phyloP scores from a whole-genome alignment of 2,888 invertebrate genomes.

The Netelia fuscicornis region DNA sequence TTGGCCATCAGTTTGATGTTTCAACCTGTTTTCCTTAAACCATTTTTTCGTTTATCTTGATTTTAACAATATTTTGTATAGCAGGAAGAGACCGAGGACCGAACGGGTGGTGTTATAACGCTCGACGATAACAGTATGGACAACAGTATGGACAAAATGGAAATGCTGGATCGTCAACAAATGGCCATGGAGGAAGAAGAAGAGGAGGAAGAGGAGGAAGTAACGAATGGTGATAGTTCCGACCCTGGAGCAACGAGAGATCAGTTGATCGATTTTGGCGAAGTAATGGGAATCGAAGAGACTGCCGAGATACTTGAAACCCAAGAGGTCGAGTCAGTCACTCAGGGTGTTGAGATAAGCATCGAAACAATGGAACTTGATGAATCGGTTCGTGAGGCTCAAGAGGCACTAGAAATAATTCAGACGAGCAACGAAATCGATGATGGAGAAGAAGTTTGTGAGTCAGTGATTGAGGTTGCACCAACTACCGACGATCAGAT shows the following conservation, averaged over 20 bases:
- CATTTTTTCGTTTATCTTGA: constrained; percentile 6
- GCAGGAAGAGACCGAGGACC: constrained; percentile 63
- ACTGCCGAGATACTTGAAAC: constrained; percentile 66
- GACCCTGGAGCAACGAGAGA: constrained; percentile 70
- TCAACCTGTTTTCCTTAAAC: not conserved
- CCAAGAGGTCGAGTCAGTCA: constrained; percentile 57
- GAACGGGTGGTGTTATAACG: constrained; percentile 64
- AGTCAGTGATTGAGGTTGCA: constrained; percentile 65
- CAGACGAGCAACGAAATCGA: constrained; percentile 58
- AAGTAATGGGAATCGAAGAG: constrained; percentile 73
- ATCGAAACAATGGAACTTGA: constrained; percentile 71
- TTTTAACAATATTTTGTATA: not conserved
- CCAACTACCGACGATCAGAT: constrained; percentile 34
- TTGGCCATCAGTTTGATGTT: not conserved
- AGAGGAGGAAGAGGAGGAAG: constrained; percentile 70
- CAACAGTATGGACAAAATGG: constrained; percentile 74
- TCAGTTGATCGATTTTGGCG: constrained; percentile 62
- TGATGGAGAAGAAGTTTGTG: constrained; percentile 80
- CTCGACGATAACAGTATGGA: constrained; percentile 72
- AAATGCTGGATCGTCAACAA: constrained; percentile 70
- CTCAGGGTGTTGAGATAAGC: constrained; percentile 15
- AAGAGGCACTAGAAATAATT: constrained; percentile 79
- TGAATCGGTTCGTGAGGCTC: constrained; percentile 74
- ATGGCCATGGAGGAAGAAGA: constrained; percentile 75
- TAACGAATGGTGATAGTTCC: constrained; percentile 72